Base-by-base conservation (phyloP, 2,797 vertebrate genomes). In the Decapterus maruadsi region DNA sequence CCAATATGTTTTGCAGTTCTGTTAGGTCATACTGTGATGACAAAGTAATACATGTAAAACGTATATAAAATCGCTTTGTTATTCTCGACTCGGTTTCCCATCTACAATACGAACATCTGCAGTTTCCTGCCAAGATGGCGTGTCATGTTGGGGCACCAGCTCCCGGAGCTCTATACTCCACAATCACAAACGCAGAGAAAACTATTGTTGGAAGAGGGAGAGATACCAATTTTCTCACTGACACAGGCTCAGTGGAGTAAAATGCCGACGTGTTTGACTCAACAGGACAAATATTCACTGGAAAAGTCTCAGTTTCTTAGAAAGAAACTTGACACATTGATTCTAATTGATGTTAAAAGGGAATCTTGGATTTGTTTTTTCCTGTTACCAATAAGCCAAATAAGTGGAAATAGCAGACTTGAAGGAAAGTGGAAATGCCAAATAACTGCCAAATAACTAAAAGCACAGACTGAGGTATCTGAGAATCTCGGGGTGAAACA, bases 131-230 rank as follows among this genome's bases (percentile, higher is more conserved):
- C n/a, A n/a, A n/a, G n/a, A n/a, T n/a, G n/a, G n/a, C 31, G 26
- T 80, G 77, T 56, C 80, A 83, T 80, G 68, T 72, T 83, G 82
- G n/a, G n/a, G 26, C 73, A 55, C 64, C 72, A 84, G n/a, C n/a
- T n/a, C n/a, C n/a, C n/a, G n/a, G n/a, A n/a, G n/a, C n/a, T n/a
- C n/a, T n/a, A 77, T 81, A 66, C 62, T 83, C 58, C 42, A 68
- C 72, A 81, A 81, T 77, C 81, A 48, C 57, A 83, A 68, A 53
- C 71, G 75, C 55, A 81, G 45, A 82, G 57, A 65, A 83, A 67
- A 72, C 78, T 80, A 77, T 74, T 84, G 84, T 84, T 65, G 53
- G 48, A 56, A 72, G 61, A 71, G 22, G 11, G 50, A 81, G 70
- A 56, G 62, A 82, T 66, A 67, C 13, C 80, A 80, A 65, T 86